Base-by-base conservation (phyloP, 2,797 vertebrate species). In the Chanos chanos region DNA sequence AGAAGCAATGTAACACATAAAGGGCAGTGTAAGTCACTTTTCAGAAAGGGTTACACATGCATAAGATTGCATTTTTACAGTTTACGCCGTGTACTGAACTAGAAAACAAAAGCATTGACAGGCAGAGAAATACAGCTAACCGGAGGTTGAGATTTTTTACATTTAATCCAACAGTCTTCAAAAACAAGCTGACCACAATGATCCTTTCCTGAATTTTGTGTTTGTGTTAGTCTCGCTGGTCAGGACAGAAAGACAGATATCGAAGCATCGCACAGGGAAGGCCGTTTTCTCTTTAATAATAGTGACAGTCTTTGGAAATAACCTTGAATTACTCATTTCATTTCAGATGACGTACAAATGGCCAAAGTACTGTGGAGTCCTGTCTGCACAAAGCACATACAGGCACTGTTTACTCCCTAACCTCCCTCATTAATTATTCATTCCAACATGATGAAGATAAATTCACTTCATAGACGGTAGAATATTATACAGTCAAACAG, bases 1-100 rank as follows among this genome's bases (percentile, higher is more conserved):
- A n/a, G n/a, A n/a, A 43, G 34, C 16, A 39, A 25, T 15, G 53
- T 34, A 34, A 15, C 43, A 12, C 40, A 63, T 53, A 47, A 45
- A 28, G 13, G 25, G 7, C 10, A 25, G 4, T n/a, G 28, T 34
- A 47, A 34, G 66, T 66, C 47, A 58, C 27, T 40, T 31, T 22
- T 54, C 2, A 2, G 15, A 34, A 5, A 21, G 7, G 8, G 24
- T 56, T 41, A 62, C 63, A 34, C 10, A 40, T 48, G 31, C 37
- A 33, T 62, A 48, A 28, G 48, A 37, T 48, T 50, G 36, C 48
- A 40, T 41, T 50, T 61, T 50, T 51, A 50, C 15, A 19, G 47
- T 33, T n/a, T n/a, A 33, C 49, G n/a, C 49, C 21, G 49, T n/a
- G 12, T 51, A 36, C 49, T 13, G 22, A 4, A 19, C 1, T 52